Evolutionary conservation across 2,113 vertebrate species (phyloP).

Genomic region (Podarcis muralis): DNA sequence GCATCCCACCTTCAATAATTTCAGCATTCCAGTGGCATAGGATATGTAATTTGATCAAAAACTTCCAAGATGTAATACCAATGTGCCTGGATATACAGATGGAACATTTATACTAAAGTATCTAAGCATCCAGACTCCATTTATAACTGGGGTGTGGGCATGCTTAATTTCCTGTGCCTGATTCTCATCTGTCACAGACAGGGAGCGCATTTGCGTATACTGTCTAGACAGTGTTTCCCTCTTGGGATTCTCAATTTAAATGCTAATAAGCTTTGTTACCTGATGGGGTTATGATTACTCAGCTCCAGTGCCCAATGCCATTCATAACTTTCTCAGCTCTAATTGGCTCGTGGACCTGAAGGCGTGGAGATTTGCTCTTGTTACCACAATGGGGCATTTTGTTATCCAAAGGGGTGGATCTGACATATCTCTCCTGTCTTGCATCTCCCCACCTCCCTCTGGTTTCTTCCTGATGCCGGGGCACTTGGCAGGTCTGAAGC

Average conservation of each 20-base stretch:
- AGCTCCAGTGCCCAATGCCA: not conserved
- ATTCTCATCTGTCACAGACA: not conserved
- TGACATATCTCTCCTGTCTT: not conserved
- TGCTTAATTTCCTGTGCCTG: not conserved
- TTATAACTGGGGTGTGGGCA: not conserved
- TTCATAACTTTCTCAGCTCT: not conserved
- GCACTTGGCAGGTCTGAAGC: not conserved
- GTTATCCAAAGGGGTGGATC: not conserved
- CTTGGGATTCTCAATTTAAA: conserved; percentile 2
- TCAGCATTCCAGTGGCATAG: not conserved
- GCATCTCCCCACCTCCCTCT: not conserved
- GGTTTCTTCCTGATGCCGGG: not conserved
- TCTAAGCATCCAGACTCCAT: not conserved
- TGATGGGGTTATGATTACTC: not conserved
- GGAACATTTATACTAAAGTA: not conserved
- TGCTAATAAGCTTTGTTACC: not conserved
- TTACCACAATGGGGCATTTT: not conserved
- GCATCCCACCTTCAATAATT: not conserved
- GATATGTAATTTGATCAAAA: not conserved
- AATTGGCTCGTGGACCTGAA: not conserved
- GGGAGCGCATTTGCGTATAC: not conserved
- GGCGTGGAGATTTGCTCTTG: not conserved
- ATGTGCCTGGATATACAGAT: not conserved
- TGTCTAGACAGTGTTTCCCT: not conserved
- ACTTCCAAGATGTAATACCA: not conserved